Percentiles rank a stretch among this genome's conserved stretches.
These are phyloP conservation scores for Lasioglossum leucozonium DNA, from an alignment of 2,888 invertebrate genomes.

Conservation along the genomic window DNA sequence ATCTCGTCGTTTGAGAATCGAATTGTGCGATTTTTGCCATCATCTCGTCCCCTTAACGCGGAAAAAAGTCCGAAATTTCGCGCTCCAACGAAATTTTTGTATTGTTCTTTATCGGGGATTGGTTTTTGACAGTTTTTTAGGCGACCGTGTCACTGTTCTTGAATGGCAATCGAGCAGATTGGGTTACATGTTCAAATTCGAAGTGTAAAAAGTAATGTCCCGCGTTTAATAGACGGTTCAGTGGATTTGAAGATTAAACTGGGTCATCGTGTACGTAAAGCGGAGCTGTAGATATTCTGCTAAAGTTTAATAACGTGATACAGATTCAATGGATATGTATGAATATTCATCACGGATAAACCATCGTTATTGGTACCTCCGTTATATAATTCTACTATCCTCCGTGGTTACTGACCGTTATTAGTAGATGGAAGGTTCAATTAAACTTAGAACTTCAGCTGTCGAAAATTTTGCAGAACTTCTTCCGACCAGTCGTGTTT, in stretches of 20 bases:
- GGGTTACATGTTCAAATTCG: background rate
- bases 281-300: background rate
- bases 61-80: background rate
- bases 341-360: conserved; percentile 16
- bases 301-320: conserved; percentile 18
- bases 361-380: conserved; percentile 7
- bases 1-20: too few relatives aligned
- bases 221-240: background rate
- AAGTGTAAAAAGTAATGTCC: background rate
- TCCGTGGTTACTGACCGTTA: background rate
- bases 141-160: background rate
- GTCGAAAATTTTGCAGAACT: background rate
- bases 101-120: background rate
- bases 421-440: background rate
- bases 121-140: background rate
- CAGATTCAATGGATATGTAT: conserved; percentile 12
- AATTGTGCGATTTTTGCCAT: background rate
- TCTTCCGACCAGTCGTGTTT: background rate
- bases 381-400: background rate
- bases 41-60: background rate
- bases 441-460: background rate
- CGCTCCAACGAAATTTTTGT: background rate
- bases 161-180: background rate
- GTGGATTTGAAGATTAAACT: background rate
- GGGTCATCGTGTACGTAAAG: conserved; percentile 2